A percentile compares a stretch with the other conserved stretches of the same genome.
These are phyloP conservation scores for Mesorhabditis spiculigera DNA, from an alignment of 2,888 invertebrate genomes.

Conservation along the genomic window DNA sequence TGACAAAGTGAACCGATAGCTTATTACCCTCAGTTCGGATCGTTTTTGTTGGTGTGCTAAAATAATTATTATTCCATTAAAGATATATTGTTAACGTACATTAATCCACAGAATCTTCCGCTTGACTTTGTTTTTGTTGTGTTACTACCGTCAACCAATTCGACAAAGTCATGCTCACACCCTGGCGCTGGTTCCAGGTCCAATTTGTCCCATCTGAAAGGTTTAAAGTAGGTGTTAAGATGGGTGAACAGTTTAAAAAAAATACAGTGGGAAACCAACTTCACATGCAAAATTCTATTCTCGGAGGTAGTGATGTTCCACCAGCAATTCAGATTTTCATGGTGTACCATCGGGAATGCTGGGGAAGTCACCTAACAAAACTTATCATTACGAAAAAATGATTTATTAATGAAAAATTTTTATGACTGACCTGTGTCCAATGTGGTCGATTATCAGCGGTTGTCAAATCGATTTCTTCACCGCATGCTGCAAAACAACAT, in stretches of 20 bases:
- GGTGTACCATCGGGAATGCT: conserved; percentile 53
- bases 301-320: conserved; percentile 53
- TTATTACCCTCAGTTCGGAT: conserved; percentile 24
- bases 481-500: conserved; percentile 10
- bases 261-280: conserved; percentile 18
- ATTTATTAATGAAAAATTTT: too few relatives aligned
- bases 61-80: neutral
- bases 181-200: conserved; percentile 34
- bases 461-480: conserved; percentile 11
- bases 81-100: conserved; percentile 6
- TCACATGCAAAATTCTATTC: conserved; percentile 36
- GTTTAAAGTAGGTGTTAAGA: neutral
- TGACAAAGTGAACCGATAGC: conserved; percentile 40
- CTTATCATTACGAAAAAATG: neutral
- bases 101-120: conserved; percentile 43
- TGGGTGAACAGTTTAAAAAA: neutral
- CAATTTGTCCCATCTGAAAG: conserved; percentile 36
- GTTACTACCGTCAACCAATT: conserved; percentile 39
- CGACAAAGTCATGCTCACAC: conserved; percentile 47
- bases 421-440: too few relatives aligned
- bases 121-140: conserved; percentile 18
- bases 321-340: conserved; percentile 46
- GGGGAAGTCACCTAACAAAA: conserved; percentile 35
- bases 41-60: conserved; percentile 32
- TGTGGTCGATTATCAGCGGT: neutral